These are phyloP conservation scores for Dasypus novemcinctus DNA, from an alignment of 2,113 vertebrate species.

Conservation along the genomic window DNA sequence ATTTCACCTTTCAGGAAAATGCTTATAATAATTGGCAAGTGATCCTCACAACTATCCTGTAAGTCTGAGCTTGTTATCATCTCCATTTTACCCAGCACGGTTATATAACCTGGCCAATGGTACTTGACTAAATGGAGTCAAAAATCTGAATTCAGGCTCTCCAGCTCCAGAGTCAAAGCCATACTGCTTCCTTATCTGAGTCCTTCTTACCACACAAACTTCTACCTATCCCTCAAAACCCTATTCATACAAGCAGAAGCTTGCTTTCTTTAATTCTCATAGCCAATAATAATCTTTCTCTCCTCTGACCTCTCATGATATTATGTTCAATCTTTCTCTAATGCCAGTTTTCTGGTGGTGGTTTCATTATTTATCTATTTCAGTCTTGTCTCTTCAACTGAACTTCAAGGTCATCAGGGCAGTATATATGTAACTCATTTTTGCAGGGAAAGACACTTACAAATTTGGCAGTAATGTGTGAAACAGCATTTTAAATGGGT, in stretches of 20 bases:
- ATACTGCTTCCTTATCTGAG: not conserved
- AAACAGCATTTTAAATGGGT: constrained; percentile 27
- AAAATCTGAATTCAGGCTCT: not conserved
- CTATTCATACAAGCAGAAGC: not conserved
- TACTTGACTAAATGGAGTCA: not conserved
- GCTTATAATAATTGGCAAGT: not conserved
- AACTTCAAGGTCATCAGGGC: not conserved
- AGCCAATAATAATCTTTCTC: not conserved
- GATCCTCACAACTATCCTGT: not conserved
- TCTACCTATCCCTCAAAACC: not conserved
- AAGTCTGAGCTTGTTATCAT: not conserved
- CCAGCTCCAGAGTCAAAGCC: not conserved
- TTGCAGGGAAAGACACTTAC: not conserved
- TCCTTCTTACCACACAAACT: not conserved
- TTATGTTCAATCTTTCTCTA: not conserved
- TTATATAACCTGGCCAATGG: not conserved
- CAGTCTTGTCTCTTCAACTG: not conserved
- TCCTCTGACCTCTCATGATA: not conserved
- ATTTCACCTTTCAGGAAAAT: not conserved
- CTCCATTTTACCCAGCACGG: not conserved
- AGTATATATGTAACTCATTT: not conserved
- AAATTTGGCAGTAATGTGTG: not conserved
- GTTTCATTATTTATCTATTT: not conserved
- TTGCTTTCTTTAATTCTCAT: not conserved
- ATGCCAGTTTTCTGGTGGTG: not conserved